Base-by-base conservation (phyloP, 2,113 vertebrate genomes). In the Nibea albiflora region DNA sequence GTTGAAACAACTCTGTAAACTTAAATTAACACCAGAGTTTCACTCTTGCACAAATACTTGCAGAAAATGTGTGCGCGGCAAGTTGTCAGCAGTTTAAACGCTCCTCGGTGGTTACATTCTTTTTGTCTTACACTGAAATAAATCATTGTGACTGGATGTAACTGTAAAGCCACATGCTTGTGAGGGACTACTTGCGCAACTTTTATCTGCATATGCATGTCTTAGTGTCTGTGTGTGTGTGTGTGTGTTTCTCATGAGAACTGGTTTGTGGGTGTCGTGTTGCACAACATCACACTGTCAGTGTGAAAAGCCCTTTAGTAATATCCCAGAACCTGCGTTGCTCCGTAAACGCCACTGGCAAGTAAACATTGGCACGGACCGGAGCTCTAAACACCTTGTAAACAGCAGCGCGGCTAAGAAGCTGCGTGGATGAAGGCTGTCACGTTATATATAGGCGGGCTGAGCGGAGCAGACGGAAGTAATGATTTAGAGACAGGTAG, bases 351-450 rank as follows among this genome's bases (percentile, higher is more conserved):
- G 1, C 61, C 78, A 73, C 76, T 58, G 70, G 65, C 78, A 69
- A 69, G 73, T 83, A 83, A 84, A 90, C 78, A 65, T 78, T 79
- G 81, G 88, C 85, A 89, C 73, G 77, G 62, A 47, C 62, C 28
- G 78, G 56, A 66, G 88, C 79, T 62, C 72, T 85, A 50, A 88
- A 85, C 87, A 81, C 89, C 89, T 91, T 82, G 89, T 89, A 85
- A 90, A 88, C 78, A 85, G 56, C 71, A n/a, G 80, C 31, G 3
- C 26, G 8, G 76, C 81, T 64, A 42, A 58, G 78, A 80, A 26
- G 76, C 69, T 12, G 69, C 10, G 69, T 35, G 16, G 62, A 52
- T 28, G 63, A 80, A 77, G 42, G 53, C 57, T 68, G 87, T 85
- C 82, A 71, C 63, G 69, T 82, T 75, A 53, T 57, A 53, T 57